Base-by-base conservation (phyloP, 1,140 invertebrate species). In the Chrysopa pallens region DNA sequence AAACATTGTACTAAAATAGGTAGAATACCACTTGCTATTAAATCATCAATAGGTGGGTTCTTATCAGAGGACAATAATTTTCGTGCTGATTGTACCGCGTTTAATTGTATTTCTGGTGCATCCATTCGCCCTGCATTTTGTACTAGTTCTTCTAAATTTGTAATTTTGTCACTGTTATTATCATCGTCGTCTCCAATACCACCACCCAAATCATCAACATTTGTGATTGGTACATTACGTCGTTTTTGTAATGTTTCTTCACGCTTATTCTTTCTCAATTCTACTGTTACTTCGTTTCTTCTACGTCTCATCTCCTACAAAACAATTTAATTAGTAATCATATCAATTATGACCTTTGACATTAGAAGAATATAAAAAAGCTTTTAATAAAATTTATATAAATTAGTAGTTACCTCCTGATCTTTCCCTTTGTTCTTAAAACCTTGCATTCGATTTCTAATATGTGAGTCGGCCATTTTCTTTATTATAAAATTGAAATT, bases 401-500 rank as follows among this genome's bases (percentile, higher is more conserved):
- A 38, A 46, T 45, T 68, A 81, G 84, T 68, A 81, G 84, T 82
- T 72, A 93, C 90, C 69, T 93, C 89, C 64, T 88, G 84, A 74
- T 93, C 88, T 73, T 92, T 93, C 55, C 88, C 88, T 76, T 91
- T 91, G 72, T 93, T 92, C 79, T 93, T 94, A 65, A 92, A 93
- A 63, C 83, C 82, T 69, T 88, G 78, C 70, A 86, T 78, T 63
- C 88, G 78, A 71, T 74, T 78, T 71, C 80, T 80, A 64, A 67
- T 69, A 67, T 69, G 69, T 64, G 74, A 73, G 60, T 81, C 79
- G 72, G 79, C 78, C 79, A 83, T 84, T 5, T 23, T 23, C 17
- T 23, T 23, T 23, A 23, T 23, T 23, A 23, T 23, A 23, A 23
- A 23, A 23, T 23, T 23, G 17, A 3, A 23, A 23, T 23, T 23